A percentile compares a stretch with the other conserved stretches of the same genome.
phyloP scores from a whole-genome alignment of 2,113 vertebrate species.

The Erinaceus europaeus region DNA sequence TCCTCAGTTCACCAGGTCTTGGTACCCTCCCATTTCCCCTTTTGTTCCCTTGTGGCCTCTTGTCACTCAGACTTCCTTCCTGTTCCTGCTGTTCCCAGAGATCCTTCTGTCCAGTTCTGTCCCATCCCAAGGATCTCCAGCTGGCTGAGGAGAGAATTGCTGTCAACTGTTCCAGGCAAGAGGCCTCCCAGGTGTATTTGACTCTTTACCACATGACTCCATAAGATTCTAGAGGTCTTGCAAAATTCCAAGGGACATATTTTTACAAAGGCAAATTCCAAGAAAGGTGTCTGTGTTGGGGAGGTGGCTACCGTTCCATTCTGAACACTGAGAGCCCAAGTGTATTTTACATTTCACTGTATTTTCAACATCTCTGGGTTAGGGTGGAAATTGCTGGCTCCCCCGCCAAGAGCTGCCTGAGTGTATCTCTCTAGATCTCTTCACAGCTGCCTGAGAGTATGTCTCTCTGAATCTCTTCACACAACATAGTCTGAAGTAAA shows the following conservation, averaged over 20 bases:
- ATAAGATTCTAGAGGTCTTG: no score
- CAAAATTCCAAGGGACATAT: no score
- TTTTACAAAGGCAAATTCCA: no score
- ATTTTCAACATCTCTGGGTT: not conserved
- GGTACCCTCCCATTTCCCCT: not conserved
- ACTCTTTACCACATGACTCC: not conserved
- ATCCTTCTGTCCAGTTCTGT: not conserved
- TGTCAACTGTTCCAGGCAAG: not conserved
- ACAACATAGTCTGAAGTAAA: not conserved
- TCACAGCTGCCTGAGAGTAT: no score
- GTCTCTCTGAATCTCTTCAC: not conserved
- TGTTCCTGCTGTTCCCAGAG: not conserved
- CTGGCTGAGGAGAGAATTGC: not conserved
- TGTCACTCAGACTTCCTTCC: not conserved
- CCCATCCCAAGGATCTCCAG: not conserved
- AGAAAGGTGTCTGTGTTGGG: no score
- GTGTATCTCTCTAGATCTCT: no score
- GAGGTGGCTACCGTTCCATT: not conserved
- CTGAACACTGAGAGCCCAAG: not conserved
- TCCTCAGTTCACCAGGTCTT: not conserved
- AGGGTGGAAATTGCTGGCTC: not conserved
- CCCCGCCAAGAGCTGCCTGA: not conserved
- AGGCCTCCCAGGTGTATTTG: not conserved
- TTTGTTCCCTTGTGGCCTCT: not conserved
- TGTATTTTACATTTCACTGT: constrained; percentile 8